Percentiles rank a stretch among this genome's conserved stretches.
Evolutionary conservation across 1,140 invertebrate genomes (phyloP).

Genomic region (Drosophila jambulina): DNA sequence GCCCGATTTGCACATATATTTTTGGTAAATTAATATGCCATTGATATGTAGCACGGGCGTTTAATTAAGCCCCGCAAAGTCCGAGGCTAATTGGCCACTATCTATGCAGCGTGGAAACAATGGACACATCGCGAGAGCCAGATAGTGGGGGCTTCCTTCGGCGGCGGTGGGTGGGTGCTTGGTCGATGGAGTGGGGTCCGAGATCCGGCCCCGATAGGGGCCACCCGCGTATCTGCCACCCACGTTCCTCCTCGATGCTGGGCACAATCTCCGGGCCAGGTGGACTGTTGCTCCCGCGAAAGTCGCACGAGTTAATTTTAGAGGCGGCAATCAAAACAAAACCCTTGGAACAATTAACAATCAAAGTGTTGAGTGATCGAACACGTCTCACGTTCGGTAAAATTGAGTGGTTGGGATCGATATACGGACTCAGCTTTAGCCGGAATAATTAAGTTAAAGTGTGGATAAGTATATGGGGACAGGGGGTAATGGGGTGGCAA

Average conservation of each 20-base stretch:
- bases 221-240: neutral
- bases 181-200: neutral
- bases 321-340: slow-evolving; percentile 20
- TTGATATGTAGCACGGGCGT: slow-evolving; percentile 12
- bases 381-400: no score
- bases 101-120: slow-evolving; percentile 30
- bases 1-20: slow-evolving; percentile 32
- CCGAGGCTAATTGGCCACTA: slow-evolving; percentile 25
- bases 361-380: slow-evolving; percentile 7
- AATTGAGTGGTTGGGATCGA: neutral
- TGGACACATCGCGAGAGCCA: neutral
- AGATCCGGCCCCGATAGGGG: slow-evolving; percentile 7
- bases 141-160: slow-evolving; percentile 11
- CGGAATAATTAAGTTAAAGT: neutral
- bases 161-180: neutral
- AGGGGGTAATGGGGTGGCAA: no score
- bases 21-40: slow-evolving; percentile 29
- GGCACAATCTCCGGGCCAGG: neutral
- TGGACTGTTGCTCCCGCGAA: slow-evolving; percentile 25
- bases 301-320: slow-evolving; percentile 20
- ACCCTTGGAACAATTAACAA: slow-evolving; percentile 16
- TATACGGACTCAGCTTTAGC: neutral
- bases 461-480: no score
- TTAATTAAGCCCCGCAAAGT: slow-evolving; percentile 53
- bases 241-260: slow-evolving; percentile 20